Conservation (phyloP, 2,113 vertebrate genomes). For the Plecotus auritus region DNA sequence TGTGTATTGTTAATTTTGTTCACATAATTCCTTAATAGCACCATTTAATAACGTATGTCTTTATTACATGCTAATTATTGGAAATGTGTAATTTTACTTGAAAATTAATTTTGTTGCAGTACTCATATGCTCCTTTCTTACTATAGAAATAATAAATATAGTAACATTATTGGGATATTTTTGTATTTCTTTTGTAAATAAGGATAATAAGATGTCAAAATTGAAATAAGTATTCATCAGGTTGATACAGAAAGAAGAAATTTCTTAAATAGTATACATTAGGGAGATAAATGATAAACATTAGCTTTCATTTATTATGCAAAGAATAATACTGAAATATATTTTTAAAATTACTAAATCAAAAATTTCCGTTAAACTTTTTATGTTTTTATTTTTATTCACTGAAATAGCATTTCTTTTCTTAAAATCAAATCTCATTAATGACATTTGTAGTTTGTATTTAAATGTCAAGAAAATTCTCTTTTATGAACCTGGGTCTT, state of each 20-base stretch:
- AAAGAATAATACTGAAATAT: not conserved
- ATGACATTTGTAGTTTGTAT: not conserved
- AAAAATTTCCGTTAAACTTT: constrained; percentile 50
- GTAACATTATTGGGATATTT: not conserved
- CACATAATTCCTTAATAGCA: constrained; percentile 51
- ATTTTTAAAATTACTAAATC: not conserved
- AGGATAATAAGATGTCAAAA: constrained; percentile 12
- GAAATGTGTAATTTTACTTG: constrained; percentile 28
- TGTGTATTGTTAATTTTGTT: constrained; percentile 51
- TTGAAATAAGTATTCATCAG: not conserved
- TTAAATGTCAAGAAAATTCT: constrained; percentile 51
- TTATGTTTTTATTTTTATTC: constrained; percentile 33
- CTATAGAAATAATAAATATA: constrained; percentile 6
- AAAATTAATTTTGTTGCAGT: constrained; percentile 47
- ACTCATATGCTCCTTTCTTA: constrained; percentile 15
- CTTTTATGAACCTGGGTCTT: constrained; percentile 53
- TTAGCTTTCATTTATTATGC: not conserved
- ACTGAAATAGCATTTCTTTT: not conserved
- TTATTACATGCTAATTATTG: constrained; percentile 46
- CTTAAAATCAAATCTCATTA: not conserved
- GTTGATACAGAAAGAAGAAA: not conserved
- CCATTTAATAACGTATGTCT: constrained; percentile 50
- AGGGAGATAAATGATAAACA: not conserved
- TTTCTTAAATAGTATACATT: not conserved
- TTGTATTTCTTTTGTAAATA: constrained; percentile 27